Evolutionary conservation across 1,140 invertebrate genomes (phyloP).

Genomic region (Neotoxoptera formosana): DNA sequence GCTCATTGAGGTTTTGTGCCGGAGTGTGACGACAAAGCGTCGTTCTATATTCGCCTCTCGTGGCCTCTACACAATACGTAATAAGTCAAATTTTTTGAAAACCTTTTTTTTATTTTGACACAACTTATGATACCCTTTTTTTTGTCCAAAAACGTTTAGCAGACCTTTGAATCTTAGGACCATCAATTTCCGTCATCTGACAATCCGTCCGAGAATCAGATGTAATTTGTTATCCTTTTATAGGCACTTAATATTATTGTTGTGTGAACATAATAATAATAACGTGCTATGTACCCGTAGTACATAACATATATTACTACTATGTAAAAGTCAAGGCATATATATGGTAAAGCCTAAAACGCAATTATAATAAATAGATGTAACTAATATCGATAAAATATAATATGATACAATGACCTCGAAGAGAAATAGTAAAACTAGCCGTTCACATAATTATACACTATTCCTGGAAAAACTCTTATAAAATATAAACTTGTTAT

Average conservation of each 20-base stretch:
- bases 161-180: not conserved
- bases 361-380: no score
- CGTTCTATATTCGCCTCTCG: not conserved
- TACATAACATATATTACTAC: no score
- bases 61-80: not conserved
- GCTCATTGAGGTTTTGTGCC: not conserved
- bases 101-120: not conserved
- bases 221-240: not conserved
- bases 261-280: not conserved
- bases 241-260: not conserved
- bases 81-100: not conserved
- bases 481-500: no score
- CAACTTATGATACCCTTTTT: not conserved
- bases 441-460: no score
- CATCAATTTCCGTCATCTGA: not conserved
- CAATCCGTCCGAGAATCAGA: not conserved
- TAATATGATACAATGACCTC: no score
- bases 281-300: no score
- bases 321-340: no score
- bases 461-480: no score
- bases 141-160: not conserved
- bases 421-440: no score
- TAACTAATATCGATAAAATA: no score
- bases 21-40: not conserved
- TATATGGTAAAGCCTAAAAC: no score